Conservation (phyloP, 2,888 invertebrate species). For the Germaria angustata region DNA sequence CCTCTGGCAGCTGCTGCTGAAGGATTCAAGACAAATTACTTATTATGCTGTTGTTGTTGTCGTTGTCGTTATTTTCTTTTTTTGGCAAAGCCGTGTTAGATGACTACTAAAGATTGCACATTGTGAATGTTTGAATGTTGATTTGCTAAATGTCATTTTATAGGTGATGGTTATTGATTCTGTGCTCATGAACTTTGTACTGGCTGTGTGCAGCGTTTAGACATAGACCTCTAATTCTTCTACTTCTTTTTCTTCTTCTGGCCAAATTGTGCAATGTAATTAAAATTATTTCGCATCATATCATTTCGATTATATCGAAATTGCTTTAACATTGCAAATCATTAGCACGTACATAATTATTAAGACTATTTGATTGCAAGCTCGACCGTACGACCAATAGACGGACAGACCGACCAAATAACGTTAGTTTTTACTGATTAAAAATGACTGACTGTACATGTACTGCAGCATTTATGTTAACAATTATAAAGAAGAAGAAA, state of each 20-base stretch:
- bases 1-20: background rate
- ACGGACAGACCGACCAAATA: background rate
- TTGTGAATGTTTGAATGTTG: conserved; percentile 9
- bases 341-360: conserved; percentile 57
- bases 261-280: conserved; percentile 51
- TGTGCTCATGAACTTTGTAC: background rate
- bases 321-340: conserved; percentile 48
- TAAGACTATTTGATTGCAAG: conserved; percentile 4
- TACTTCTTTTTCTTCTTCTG: background rate
- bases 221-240: background rate
- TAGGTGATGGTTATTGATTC: conserved; percentile 52
- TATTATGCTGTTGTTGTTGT: background rate
- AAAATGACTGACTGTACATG: background rate
- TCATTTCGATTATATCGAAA: conserved; percentile 58
- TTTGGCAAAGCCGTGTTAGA: conserved; percentile 16
- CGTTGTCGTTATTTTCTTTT: background rate
- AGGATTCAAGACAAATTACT: background rate
- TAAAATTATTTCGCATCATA: conserved; percentile 61
- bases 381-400: background rate
- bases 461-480: background rate
- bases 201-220: background rate
- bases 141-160: conserved; percentile 12
- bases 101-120: conserved; percentile 8
- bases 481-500: background rate
- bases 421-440: background rate